Evolutionary conservation across 2,113 vertebrate genomes (phyloP).

Genomic region (Tenrec ecaudatus): DNA sequence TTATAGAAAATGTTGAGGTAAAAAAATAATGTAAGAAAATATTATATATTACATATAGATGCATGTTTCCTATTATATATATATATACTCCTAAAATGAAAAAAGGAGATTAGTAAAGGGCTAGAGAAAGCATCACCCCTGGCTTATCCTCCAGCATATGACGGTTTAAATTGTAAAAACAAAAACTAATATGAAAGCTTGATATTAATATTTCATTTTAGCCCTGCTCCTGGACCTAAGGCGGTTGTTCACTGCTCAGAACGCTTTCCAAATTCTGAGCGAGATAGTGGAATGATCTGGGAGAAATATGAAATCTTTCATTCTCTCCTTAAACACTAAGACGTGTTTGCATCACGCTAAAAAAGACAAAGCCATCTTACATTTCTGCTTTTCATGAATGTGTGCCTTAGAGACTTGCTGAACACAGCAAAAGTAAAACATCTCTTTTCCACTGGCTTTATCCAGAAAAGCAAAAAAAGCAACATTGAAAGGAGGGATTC

Average conservation of each 20-base stretch:
- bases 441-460: conserved; percentile 21
- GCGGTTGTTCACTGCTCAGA: background rate
- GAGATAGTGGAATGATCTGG: conserved; percentile 1
- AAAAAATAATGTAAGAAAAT: background rate
- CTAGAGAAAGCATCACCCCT: background rate
- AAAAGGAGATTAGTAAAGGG: background rate
- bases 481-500: conserved; percentile 27
- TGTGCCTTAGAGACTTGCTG: conserved; percentile 39
- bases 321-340: conserved; percentile 24
- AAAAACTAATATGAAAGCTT: background rate
- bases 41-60: too few relatives aligned
- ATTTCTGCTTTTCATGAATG: conserved; percentile 58
- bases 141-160: background rate
- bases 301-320: conserved; percentile 44
- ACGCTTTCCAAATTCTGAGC: conserved; percentile 45
- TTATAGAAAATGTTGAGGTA: background rate
- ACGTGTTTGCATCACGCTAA: conserved; percentile 57
- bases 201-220: background rate
- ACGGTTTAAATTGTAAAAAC: background rate
- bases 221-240: conserved; percentile 5
- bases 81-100: background rate
- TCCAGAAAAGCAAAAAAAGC: conserved; percentile 28
- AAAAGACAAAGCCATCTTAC: conserved; percentile 68
- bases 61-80: too few relatives aligned
- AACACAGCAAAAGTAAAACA: conserved; percentile 63